Evolutionary conservation across 2,797 vertebrate genomes (phyloP).

Genomic region (Carcharodon carcharias): DNA sequence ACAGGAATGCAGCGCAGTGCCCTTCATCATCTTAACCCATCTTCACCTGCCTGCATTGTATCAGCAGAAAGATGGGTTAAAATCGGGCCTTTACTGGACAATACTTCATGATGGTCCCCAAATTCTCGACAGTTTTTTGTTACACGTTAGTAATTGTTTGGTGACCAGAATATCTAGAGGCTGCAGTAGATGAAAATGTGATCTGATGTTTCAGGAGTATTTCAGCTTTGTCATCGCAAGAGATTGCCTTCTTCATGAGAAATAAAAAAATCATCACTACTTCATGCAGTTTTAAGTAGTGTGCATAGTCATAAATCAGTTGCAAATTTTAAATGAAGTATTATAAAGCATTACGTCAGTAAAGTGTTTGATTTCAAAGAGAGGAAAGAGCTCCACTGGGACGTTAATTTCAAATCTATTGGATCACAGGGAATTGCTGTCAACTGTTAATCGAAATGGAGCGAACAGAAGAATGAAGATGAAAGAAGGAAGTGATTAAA

Average conservation of each 20-base stretch:
- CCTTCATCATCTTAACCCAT: too few relatives aligned
- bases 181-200: not conserved
- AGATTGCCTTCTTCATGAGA: constrained; percentile 5
- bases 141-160: not conserved
- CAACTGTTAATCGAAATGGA: constrained; percentile 68
- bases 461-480: constrained; percentile 64
- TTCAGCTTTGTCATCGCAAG: constrained; percentile 12
- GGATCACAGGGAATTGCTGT: constrained; percentile 72
- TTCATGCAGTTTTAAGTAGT: constrained; percentile 17
- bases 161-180: not conserved
- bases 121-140: not conserved
- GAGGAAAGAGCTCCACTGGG: constrained; percentile 55
- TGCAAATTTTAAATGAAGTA: constrained; percentile 60
- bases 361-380: constrained; percentile 68
- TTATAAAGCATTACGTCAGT: constrained; percentile 68
- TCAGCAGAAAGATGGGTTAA: not conserved
- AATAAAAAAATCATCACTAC: not conserved
- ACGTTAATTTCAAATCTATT: constrained; percentile 62
- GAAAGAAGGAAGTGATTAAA: constrained; percentile 64
- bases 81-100: not conserved
- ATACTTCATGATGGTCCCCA: not conserved
- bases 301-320: constrained; percentile 7
- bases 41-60: not conserved
- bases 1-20: not conserved
- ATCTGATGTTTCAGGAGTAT: constrained; percentile 4